phyloP scores from a whole-genome alignment of 1,140 invertebrate species.

The Olivierus martensii region DNA sequence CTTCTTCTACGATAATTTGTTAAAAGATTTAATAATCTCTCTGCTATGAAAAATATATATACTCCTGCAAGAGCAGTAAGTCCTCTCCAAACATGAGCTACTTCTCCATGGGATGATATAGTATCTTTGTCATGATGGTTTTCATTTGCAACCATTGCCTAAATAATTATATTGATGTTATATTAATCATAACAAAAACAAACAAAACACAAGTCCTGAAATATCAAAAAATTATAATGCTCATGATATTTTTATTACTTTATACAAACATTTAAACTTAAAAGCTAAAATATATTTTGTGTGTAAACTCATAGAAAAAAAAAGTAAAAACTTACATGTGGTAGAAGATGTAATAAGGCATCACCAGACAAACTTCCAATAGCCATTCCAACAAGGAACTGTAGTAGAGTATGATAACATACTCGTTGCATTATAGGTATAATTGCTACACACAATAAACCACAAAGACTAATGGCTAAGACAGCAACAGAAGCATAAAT shows the following conservation, averaged over 20 bases:
- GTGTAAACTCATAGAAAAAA: too few species aligned
- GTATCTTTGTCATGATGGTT: too few species aligned
- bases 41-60: constrained; percentile 31
- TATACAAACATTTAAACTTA: too few species aligned
- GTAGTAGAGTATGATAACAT: constrained; percentile 77
- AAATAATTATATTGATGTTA: too few species aligned
- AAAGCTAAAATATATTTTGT: too few species aligned
- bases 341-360: constrained; percentile 80
- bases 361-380: constrained; percentile 82
- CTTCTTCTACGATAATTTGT: constrained; percentile 17
- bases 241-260: too few species aligned
- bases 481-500: constrained; percentile 67
- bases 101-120: too few species aligned
- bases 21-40: constrained; percentile 26
- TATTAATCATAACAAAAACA: too few species aligned
- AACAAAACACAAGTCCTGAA: too few species aligned
- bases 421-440: constrained; percentile 79
- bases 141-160: too few species aligned
- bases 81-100: constrained; percentile 26
- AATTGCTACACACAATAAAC: constrained; percentile 59
- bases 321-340: constrained; percentile 50
- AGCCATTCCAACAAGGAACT: constrained; percentile 81
- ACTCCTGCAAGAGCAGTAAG: constrained; percentile 28
- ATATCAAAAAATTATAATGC: too few species aligned
- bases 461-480: constrained; percentile 65